These are phyloP conservation scores for Catharus fuscescens DNA, from an alignment of 2,113 vertebrate genomes.

Conservation along the genomic window DNA sequence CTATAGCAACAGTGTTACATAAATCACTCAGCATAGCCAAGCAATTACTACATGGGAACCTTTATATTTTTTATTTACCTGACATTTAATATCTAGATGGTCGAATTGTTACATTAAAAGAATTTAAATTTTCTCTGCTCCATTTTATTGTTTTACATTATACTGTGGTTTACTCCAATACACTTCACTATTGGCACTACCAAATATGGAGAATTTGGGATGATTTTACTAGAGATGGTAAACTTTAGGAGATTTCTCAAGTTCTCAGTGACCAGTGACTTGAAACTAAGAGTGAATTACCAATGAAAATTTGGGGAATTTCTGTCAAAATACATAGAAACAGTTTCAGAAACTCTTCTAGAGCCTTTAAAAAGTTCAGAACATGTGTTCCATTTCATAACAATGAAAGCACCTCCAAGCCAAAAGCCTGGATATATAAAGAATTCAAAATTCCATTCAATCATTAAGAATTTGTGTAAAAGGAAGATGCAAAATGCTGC, in stretches of 20 bases:
- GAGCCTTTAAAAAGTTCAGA: neutral
- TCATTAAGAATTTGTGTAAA: neutral
- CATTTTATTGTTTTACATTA: neutral
- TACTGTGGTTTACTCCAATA: neutral
- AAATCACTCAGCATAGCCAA: neutral
- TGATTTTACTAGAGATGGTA: neutral
- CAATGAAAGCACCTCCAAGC: neutral
- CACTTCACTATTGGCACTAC: neutral
- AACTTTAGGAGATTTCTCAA: slow-evolving; percentile 20
- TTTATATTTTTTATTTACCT: neutral
- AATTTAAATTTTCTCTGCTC: neutral
- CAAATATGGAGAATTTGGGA: neutral
- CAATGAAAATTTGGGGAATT: neutral
- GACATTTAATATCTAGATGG: neutral
- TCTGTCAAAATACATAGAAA: neutral
- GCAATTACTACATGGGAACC: neutral
- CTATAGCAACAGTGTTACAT: neutral
- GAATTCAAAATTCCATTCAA: neutral
- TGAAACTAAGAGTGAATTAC: neutral
- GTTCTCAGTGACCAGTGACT: slow-evolving; percentile 6
- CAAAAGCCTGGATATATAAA: neutral
- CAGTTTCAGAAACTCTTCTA: neutral
- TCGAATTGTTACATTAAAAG: neutral
- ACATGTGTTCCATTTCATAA: neutral
- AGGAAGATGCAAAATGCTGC: neutral